A percentile compares a stretch with the other conserved stretches of the same genome.
Conservation (phyloP, 2,113 vertebrate species). For the Dromaius novaehollandiae region DNA sequence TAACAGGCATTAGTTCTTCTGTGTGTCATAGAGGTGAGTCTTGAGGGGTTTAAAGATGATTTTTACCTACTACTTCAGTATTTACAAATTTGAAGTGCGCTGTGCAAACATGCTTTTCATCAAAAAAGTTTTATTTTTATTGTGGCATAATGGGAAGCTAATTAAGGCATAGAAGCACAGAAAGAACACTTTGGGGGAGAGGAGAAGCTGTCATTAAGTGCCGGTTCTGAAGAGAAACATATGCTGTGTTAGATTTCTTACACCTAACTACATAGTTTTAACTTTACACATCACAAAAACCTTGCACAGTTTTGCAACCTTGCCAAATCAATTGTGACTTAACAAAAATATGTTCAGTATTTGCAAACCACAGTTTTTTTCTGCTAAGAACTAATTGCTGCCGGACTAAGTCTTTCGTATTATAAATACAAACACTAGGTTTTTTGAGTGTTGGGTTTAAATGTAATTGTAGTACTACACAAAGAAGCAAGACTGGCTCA, state of each 20-base stretch:
- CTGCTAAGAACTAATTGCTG: not conserved
- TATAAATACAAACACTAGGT: not conserved
- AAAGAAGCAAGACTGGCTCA: not conserved
- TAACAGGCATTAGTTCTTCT: not conserved
- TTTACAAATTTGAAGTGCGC: not conserved
- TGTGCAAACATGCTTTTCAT: not conserved
- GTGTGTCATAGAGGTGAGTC: not conserved
- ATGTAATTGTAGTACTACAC: not conserved
- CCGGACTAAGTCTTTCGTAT: no score
- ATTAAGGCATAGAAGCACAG: not conserved
- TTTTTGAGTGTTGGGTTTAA: not conserved
- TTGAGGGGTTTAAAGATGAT: not conserved
- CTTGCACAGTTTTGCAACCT: not conserved
- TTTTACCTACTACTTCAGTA: not conserved
- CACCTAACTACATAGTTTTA: not conserved
- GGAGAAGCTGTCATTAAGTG: not conserved
- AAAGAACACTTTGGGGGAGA: not conserved
- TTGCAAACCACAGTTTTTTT: not conserved
- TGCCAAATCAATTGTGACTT: not conserved
- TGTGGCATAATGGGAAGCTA: not conserved
- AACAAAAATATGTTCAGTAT: not conserved
- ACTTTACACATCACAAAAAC: not conserved
- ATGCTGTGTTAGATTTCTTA: rapidly evolving
- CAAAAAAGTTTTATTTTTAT: not conserved
- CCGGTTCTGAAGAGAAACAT: not conserved